Evolutionary conservation across 2,888 invertebrate species (phyloP), one percentile per base, ranked within the genome.

Genomic region (Phlogophora meticulosa): DNA sequence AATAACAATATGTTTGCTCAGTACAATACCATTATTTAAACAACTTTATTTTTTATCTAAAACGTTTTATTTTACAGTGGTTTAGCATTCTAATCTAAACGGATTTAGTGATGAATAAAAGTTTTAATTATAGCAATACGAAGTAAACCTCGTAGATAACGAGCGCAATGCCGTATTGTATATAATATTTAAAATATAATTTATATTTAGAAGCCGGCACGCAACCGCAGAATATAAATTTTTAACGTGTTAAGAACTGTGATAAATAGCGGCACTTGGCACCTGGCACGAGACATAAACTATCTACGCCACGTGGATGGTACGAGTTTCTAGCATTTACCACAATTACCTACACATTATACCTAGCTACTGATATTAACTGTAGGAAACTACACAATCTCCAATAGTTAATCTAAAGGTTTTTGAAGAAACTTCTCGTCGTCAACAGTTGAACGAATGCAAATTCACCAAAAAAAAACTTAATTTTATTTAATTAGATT

Each of bases 201-300:
- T 66, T 79, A 59, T 52, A 60, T 67, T 60, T 59, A 60, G 45
- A 22, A 55, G 20, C 28, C 17, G 36, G 52, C 57, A 46, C 58
- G 70, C 42, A 51, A 46, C 71, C 61, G 49, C 61, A 51, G 61
- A 58, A 57, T 76, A 80, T 74, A 74, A 51, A 58, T 78, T 74
- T 74, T 80, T 69, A 80, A 75, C 53, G 75, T 80, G 80, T 58
- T 80, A 68, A 80, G 75, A 80, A 79, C 43, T 61, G 69, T 80
- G 76, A 75, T 76, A 75, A 55, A 75, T 80, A 76, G 76, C 51
- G 7, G 53, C 45, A 76, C 75, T 75, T 76, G 76, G 76, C 80
- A 79, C 75, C 76, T 80, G 75, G 53, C 36, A 40, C 75, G 45
- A 68, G 69, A 61, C 57, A 75, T 75, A 80, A 75, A 75, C 57